These are phyloP conservation scores for Leguminivora glycinivorella DNA, from an alignment of 1,140 invertebrate genomes.

Conservation along the genomic window DNA sequence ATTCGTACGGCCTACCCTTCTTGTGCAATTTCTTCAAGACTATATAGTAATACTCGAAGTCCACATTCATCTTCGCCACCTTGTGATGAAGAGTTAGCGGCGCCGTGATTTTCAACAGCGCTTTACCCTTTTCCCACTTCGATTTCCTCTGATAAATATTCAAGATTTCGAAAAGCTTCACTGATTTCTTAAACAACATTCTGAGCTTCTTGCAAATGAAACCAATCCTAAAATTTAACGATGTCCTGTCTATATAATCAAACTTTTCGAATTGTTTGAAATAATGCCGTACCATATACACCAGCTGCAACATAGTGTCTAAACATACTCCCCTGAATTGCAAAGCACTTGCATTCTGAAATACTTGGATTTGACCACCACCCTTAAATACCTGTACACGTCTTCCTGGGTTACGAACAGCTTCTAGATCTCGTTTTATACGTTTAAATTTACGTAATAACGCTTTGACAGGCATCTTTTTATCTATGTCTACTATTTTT, in stretches of 20 bases:
- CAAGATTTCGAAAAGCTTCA: not conserved
- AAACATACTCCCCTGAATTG: not conserved
- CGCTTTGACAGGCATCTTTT: too few relatives aligned
- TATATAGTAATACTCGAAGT: not conserved
- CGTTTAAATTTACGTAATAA: too few relatives aligned
- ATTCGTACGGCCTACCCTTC: not conserved
- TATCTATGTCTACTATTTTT: too few relatives aligned
- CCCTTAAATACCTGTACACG: not conserved
- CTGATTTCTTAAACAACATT: not conserved
- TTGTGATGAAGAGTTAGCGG: not conserved
- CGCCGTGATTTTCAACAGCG: fast-evolving
- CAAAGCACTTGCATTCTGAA: not conserved
- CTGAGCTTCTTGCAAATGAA: not conserved
- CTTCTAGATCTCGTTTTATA: too few relatives aligned
- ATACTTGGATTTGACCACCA: too few relatives aligned
- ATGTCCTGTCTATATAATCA: not conserved
- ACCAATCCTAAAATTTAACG: not conserved
- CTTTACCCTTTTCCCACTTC: not conserved
- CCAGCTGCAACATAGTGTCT: not conserved
- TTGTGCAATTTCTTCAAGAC: not conserved
- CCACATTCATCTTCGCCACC: not conserved
- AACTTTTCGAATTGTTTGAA: not conserved
- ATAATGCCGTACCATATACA: not conserved
- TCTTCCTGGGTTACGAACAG: not conserved
- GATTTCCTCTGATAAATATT: not conserved